Evolutionary conservation across 2,888 invertebrate genomes (phyloP).

Genomic region (Noctua janthina): DNA sequence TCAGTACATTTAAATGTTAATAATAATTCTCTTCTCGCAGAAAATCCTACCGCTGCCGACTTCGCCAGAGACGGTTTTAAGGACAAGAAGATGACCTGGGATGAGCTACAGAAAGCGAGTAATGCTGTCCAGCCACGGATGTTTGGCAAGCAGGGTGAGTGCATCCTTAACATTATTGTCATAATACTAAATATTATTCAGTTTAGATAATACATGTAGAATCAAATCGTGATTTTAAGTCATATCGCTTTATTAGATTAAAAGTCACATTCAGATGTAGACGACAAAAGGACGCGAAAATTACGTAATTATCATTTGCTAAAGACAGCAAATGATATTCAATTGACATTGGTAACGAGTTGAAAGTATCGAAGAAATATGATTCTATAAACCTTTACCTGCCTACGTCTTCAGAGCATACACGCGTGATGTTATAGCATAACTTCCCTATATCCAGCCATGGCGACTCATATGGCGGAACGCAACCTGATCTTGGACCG

Average conservation of each 20-base stretch:
- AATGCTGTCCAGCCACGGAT: constrained; percentile 89
- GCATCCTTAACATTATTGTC: neutral
- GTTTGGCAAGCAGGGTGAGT: constrained; percentile 89
- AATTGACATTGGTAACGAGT: no score
- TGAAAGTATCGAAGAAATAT: no score
- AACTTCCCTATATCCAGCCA: constrained; percentile 81
- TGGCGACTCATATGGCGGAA: constrained; percentile 92
- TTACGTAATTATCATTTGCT: no score
- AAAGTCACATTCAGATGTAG: no score
- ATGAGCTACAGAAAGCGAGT: constrained; percentile 88
- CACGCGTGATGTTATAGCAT: neutral
- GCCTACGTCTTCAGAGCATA: neutral
- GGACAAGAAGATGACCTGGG: constrained; percentile 83
- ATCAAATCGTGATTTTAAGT: no score
- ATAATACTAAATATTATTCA: no score
- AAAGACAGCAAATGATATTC: no score
- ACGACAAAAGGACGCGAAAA: no score
- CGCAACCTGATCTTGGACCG: constrained; percentile 93
- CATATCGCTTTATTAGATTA: no score
- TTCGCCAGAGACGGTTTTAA: constrained; percentile 78
- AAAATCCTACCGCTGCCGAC: constrained; percentile 74
- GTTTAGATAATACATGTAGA: no score
- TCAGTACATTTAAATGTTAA: neutral
- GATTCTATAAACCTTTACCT: no score
- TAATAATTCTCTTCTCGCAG: constrained; percentile 62